A percentile compares a stretch with the other conserved stretches of the same genome.
Evolutionary conservation across 1,140 invertebrate species (phyloP).

Genomic region (Geopemphigus sp.): DNA sequence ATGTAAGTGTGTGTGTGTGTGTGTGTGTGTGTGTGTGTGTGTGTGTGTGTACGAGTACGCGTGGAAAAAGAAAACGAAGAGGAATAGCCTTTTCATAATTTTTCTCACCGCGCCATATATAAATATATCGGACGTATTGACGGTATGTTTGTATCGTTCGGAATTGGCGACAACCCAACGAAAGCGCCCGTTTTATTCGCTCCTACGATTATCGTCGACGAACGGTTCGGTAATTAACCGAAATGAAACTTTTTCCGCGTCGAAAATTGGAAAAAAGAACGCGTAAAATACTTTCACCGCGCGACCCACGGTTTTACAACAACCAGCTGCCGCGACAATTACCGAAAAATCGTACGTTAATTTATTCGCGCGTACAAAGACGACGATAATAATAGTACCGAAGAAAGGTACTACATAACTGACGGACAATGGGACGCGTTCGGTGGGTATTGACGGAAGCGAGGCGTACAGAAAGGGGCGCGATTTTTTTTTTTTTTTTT

Average conservation of each 20-base stretch:
- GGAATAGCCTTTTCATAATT: no score
- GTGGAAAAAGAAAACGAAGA: not conserved
- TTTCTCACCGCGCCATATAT: no score
- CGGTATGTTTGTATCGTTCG: no score
- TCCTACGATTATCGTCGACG: not conserved
- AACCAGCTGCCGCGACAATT: not conserved
- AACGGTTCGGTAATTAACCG: not conserved
- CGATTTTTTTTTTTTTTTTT: no score
- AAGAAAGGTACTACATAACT: slow-evolving; percentile 17
- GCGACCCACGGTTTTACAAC: not conserved
- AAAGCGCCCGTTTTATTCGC: not conserved
- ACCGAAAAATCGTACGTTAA: slow-evolving; percentile 37
- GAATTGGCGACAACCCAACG: not conserved
- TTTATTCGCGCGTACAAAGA: not conserved
- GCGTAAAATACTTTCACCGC: slow-evolving; percentile 24
- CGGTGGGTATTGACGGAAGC: no score
- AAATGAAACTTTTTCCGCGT: not conserved
- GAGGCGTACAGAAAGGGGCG: no score
- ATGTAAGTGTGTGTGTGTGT: not conserved
- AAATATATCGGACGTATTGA: no score
- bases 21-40: no score
- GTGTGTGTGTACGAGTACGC: not conserved
- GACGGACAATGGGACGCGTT: no score
- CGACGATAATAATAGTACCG: not conserved
- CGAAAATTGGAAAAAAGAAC: no score